Percentiles rank a stretch among this genome's conserved stretches.
Conservation (phyloP, 1,140 invertebrate genomes). For the Micrasema minimum region DNA sequence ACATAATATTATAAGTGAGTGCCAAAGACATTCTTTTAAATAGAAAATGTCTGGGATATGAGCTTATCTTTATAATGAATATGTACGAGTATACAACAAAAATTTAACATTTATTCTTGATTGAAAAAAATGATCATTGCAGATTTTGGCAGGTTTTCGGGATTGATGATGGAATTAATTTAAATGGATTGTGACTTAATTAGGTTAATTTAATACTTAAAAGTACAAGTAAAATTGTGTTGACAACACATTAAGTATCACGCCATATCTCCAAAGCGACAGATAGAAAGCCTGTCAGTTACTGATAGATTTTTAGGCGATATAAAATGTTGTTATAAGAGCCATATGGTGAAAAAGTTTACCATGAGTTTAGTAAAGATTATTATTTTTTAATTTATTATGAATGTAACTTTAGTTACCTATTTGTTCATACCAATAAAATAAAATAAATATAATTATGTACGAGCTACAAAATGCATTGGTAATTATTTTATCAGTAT, state of each 20-base stretch:
- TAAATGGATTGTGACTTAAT: constrained; percentile 21
- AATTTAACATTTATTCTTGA: constrained; percentile 16
- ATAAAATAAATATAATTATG: too few relatives aligned
- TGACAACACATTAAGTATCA: constrained; percentile 6
- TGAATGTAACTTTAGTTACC: too few relatives aligned
- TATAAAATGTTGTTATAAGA: too few relatives aligned
- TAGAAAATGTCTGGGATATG: background rate
- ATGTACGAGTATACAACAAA: background rate
- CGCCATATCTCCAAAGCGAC: constrained; percentile 26
- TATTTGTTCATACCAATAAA: too few relatives aligned
- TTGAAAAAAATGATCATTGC: background rate
- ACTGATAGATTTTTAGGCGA: background rate
- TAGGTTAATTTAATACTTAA: constrained; percentile 12
- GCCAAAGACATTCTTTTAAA: constrained; percentile 22
- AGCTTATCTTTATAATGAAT: background rate
- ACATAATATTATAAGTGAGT: background rate
- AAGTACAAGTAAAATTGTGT: constrained; percentile 24
- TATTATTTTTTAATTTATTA: too few relatives aligned
- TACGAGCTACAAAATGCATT: too few relatives aligned
- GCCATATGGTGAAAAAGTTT: too few relatives aligned
- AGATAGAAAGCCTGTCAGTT: background rate
- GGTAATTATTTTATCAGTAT: too few relatives aligned
- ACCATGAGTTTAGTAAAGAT: too few relatives aligned
- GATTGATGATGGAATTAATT: constrained; percentile 4
- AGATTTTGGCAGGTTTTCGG: too few relatives aligned